These are phyloP conservation scores for Ypsolopha sequella DNA, from an alignment of 2,888 invertebrate genomes.

Conservation along the genomic window DNA sequence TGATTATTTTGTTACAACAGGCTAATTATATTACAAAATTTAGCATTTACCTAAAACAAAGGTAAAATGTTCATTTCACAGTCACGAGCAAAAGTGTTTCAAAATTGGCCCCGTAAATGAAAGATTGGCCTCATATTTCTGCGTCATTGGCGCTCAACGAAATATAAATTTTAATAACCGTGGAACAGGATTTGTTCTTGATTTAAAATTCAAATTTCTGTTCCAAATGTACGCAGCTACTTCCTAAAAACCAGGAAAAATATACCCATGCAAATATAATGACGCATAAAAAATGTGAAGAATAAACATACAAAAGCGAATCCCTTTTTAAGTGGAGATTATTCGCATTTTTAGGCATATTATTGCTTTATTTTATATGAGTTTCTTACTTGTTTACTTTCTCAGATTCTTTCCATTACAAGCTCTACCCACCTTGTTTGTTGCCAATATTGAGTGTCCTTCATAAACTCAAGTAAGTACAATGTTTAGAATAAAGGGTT, in stretches of 20 bases:
- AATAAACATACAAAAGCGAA: conserved; percentile 36
- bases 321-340: conserved; percentile 14
- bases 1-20: too few relatives aligned
- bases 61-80: conserved; percentile 5
- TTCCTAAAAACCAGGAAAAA: conserved; percentile 38
- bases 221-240: conserved; percentile 34
- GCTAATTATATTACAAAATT: too few relatives aligned
- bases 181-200: conserved; percentile 45
- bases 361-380: too few relatives aligned
- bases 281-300: conserved; percentile 43
- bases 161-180: conserved; percentile 51
- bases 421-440: too few relatives aligned
- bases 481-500: too few relatives aligned
- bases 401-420: too few relatives aligned
- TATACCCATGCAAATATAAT: conserved; percentile 50
- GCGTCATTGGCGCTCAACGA: conserved; percentile 47
- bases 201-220: conserved; percentile 57
- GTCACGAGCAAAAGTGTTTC: conserved; percentile 30
- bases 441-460: too few relatives aligned
- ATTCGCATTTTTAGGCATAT: background rate
- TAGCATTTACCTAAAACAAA: too few relatives aligned
- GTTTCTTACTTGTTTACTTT: too few relatives aligned
- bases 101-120: conserved; percentile 36
- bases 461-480: too few relatives aligned
- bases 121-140: conserved; percentile 53